Conservation (phyloP, 35 echinoderm and acorn worm genomes). For the Chiridota heheva region DNA sequence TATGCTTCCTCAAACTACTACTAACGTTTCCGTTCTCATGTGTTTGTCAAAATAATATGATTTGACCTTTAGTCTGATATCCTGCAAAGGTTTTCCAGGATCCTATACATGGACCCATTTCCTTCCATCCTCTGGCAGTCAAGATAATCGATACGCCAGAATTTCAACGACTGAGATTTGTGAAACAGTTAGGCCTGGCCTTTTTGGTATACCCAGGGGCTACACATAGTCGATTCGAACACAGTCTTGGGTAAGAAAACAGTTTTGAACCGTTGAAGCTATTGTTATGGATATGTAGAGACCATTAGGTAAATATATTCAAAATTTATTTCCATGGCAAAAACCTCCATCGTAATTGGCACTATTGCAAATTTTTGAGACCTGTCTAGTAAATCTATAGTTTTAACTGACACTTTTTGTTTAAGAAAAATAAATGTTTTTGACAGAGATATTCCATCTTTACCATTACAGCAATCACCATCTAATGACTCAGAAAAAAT, state of each 20-base stretch:
- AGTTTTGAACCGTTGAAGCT: too few species aligned
- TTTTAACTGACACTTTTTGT: too few species aligned
- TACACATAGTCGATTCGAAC: conserved; percentile 45
- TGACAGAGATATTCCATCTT: too few species aligned
- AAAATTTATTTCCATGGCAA: background rate
- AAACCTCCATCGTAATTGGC: background rate
- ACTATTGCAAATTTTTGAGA: too few species aligned
- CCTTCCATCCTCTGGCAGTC: conserved; percentile 4
- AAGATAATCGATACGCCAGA: conserved; percentile 39
- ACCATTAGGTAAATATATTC: background rate
- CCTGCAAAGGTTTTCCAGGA: conserved; percentile 41
- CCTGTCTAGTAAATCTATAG: too few species aligned
- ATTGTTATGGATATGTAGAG: too few species aligned
- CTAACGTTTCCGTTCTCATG: too few species aligned
- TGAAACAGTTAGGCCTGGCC: conserved; percentile 44
- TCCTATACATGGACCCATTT: conserved; percentile 35
- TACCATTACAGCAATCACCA: too few species aligned
- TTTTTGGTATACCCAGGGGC: conserved; percentile 37
- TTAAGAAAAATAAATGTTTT: too few species aligned
- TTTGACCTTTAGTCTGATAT: background rate
- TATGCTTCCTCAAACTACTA: too few species aligned
- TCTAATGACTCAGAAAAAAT: too few species aligned
- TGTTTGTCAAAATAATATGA: background rate
- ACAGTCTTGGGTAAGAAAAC: conserved; percentile 49
- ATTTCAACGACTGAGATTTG: conserved; percentile 32